Base-by-base conservation (phyloP, 1,140 invertebrate species). In the Tetraneura akinire region DNA sequence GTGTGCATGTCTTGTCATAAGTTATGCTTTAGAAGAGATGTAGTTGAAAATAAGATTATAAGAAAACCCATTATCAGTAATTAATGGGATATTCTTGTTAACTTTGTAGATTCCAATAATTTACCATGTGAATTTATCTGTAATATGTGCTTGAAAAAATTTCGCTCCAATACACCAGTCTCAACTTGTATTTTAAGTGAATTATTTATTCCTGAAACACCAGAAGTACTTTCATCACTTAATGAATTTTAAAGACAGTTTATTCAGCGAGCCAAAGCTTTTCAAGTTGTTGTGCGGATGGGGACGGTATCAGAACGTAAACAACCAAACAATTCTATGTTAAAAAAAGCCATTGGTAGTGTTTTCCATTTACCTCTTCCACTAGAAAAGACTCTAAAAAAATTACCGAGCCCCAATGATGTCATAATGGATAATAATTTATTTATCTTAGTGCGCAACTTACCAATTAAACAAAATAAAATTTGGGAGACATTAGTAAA, bases 331-430 rank as follows among this genome's bases (percentile, higher is more conserved):
- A 82, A 80, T 80, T 49, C 82, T 51, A 82, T 82, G 81, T 62
- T 85, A 16, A 49, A 80, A 42, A 85, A 85, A 83, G 80, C 84
- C 14, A 82, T 82, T 80, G 84, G 84, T 1, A 81, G 82, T 81
- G 84, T 83, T 3, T 85, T 85, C 82, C 83, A 85, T 84, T 81
- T 85, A 32, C 84, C 84, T 11, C 82, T 85, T 68, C 83, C 84
- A 6, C 74, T 84, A n/a, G 82, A 84, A 80, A 80, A 84, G 82
- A 85, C 83, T 14, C 81, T 82, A 47, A 82, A 82, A 81, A 85
- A 83, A 80, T 82, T 82, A 74, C 83, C 82, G 81, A 55, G 81
- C 23, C 29, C 81, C 18, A 81, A 84, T 57, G 80, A 80, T 37
- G 81, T 84, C 82, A 57, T 57, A 57, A 13, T 23, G 21, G 21